A percentile compares a stretch with the other conserved stretches of the same genome.
phyloP scores from a whole-genome alignment of 1,140 invertebrate genomes.

The Pogonognathellus flavescens region DNA sequence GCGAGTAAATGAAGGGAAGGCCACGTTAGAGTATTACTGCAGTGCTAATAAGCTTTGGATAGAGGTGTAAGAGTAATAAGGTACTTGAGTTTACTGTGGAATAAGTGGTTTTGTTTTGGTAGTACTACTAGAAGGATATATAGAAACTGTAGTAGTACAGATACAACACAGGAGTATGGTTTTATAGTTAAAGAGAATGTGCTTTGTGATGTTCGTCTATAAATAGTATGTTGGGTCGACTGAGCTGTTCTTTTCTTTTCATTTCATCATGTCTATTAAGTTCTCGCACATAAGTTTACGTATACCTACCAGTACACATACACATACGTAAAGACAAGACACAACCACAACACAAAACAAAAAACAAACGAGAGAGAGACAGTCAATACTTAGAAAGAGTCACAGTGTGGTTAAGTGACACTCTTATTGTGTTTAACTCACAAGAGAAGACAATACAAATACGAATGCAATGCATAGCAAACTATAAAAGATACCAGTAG shows the following conservation, averaged over 20 bases:
- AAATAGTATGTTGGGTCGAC: not conserved
- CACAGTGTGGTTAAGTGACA: not conserved
- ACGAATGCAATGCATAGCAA: not conserved
- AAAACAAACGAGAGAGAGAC: not conserved
- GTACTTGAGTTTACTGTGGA: too few species aligned
- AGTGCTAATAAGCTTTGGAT: too few species aligned
- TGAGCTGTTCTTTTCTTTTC: slow-evolving; percentile 38
- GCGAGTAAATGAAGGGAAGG: too few species aligned
- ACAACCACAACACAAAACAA: not conserved
- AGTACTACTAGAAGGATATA: not conserved
- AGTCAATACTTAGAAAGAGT: not conserved
- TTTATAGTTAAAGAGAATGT: not conserved
- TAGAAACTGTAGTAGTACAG: not conserved
- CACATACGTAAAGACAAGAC: too few species aligned
- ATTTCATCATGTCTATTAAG: slow-evolving; percentile 43
- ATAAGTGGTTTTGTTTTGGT: too few species aligned
- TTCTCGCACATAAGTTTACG: slow-evolving; percentile 15
- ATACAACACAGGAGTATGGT: not conserved
- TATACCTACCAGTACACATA: too few species aligned
- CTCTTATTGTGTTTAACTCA: not conserved
- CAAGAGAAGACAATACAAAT: not conserved
- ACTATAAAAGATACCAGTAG: not conserved
- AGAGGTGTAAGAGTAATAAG: too few species aligned
- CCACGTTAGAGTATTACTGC: too few species aligned
- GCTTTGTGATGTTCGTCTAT: slow-evolving; percentile 7